A percentile compares a stretch with the other conserved stretches of the same genome.
Conservation (phyloP, 2,888 invertebrate species). For the Drosophila longiperda region DNA sequence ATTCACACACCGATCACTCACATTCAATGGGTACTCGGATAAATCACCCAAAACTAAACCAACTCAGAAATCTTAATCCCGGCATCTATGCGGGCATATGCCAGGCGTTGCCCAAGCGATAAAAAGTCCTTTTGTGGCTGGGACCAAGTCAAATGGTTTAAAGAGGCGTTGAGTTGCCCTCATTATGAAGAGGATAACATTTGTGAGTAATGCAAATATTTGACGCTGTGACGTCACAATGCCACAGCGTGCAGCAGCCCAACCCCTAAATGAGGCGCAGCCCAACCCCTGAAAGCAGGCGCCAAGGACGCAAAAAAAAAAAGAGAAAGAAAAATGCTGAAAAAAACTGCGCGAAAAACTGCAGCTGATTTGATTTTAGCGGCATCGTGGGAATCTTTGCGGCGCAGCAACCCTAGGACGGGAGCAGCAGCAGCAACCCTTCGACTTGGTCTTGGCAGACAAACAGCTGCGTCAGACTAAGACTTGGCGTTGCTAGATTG, state of each 20-base stretch:
- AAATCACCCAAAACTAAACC: conserved; percentile 2
- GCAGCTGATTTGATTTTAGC: conserved; percentile 68
- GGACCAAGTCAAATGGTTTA: conserved; percentile 62
- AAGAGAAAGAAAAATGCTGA: conserved; percentile 59
- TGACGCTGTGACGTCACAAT: conserved; percentile 74
- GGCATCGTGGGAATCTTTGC: conserved; percentile 68
- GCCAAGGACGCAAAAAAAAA: conserved; percentile 57
- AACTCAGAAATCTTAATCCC: not conserved
- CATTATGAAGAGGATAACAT: conserved; percentile 39
- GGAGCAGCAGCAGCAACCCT: conserved; percentile 62
- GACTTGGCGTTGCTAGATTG: conserved; percentile 15
- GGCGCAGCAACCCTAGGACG: conserved; percentile 60
- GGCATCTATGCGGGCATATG: conserved; percentile 39
- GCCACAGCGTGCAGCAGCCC: conserved; percentile 69
- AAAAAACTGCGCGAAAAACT: conserved; percentile 76
- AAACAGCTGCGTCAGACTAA: conserved; percentile 48
- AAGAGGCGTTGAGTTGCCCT: conserved; percentile 70
- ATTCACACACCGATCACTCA: not conserved
- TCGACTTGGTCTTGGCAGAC: conserved; percentile 42
- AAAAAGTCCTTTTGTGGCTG: conserved; percentile 62
- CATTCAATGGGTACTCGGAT: conserved; percentile 1
- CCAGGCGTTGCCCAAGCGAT: conserved; percentile 62
- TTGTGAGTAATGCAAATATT: conserved; percentile 64
- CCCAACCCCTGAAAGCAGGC: conserved; percentile 38
- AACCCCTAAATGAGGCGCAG: conserved; percentile 10